Evolutionary conservation across 2,113 vertebrate species (phyloP).

Genomic region (Nibea coibor): DNA sequence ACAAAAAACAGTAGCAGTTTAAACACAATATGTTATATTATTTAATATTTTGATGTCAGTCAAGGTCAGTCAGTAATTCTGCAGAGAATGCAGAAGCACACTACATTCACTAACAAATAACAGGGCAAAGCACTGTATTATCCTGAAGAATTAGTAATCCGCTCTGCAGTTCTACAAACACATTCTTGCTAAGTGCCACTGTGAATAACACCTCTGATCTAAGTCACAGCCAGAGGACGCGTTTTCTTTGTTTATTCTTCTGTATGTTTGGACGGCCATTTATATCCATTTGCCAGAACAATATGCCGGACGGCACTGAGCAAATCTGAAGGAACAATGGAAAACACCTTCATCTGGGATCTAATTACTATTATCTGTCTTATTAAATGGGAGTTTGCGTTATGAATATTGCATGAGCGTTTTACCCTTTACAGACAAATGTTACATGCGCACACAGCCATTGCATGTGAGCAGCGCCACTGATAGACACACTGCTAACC

Average conservation of each 20-base stretch:
- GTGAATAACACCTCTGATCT: constrained; percentile 48
- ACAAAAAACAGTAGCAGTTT: background rate
- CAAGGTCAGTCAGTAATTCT: background rate
- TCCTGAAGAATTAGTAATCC: constrained; percentile 51
- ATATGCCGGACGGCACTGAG: constrained; percentile 61
- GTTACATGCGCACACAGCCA: constrained; percentile 6
- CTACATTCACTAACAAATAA: background rate
- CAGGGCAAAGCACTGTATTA: constrained; percentile 1
- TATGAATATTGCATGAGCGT: constrained; percentile 69
- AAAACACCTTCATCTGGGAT: constrained; percentile 68
- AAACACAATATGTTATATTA: too few relatives aligned
- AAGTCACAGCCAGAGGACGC: constrained; percentile 58
- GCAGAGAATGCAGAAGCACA: background rate
- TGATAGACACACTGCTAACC: background rate
- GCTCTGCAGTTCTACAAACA: constrained; percentile 41
- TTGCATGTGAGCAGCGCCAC: background rate
- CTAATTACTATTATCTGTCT: constrained; percentile 73
- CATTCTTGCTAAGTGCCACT: constrained; percentile 54
- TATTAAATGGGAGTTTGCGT: constrained; percentile 69
- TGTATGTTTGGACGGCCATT: constrained; percentile 60
- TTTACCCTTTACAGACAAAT: constrained; percentile 22
- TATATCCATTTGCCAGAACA: constrained; percentile 67
- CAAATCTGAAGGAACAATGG: constrained; percentile 61
- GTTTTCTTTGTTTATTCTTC: constrained; percentile 70
- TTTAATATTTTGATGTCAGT: too few relatives aligned